Percentiles rank a stretch among this genome's conserved stretches.
phyloP scores from a whole-genome alignment of 2,113 vertebrate species.

The Astur gentilis region DNA sequence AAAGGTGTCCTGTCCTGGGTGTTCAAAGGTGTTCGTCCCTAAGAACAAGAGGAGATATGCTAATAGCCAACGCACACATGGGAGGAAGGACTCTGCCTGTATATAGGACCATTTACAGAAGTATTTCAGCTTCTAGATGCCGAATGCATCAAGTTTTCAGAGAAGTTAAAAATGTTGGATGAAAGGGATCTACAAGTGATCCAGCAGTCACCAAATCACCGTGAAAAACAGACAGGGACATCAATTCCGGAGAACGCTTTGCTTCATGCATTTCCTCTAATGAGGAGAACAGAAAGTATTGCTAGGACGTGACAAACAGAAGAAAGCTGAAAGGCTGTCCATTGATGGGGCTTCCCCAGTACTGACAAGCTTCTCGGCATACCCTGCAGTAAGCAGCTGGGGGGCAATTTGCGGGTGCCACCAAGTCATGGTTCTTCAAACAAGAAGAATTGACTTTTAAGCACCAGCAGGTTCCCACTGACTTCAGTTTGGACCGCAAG shows the following conservation, averaged over 20 bases:
- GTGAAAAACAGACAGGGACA: neutral
- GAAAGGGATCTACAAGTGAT: neutral
- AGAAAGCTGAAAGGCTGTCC: neutral
- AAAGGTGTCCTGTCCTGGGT: neutral
- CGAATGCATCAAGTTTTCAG: neutral
- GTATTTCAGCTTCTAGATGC: neutral
- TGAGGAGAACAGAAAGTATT: neutral
- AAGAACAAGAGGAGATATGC: neutral
- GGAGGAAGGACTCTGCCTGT: neutral
- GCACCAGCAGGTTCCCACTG: neutral
- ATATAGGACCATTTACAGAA: neutral
- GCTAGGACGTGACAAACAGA: neutral
- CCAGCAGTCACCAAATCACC: neutral
- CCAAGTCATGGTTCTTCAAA: neutral
- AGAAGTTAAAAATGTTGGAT: neutral
- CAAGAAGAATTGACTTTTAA: neutral
- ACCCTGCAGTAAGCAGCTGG: fast-evolving
- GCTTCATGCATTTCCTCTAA: neutral
- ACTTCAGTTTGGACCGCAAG: neutral
- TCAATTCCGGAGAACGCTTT: fast-evolving
- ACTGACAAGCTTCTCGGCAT: neutral
- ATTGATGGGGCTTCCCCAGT: neutral
- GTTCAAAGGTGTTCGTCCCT: neutral
- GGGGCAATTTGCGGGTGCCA: neutral
- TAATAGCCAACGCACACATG: too few relatives aligned